A percentile compares a stretch with the other conserved stretches of the same genome.
Conservation (phyloP, 1,140 invertebrate species). For the Aphelenchoides avenae region DNA sequence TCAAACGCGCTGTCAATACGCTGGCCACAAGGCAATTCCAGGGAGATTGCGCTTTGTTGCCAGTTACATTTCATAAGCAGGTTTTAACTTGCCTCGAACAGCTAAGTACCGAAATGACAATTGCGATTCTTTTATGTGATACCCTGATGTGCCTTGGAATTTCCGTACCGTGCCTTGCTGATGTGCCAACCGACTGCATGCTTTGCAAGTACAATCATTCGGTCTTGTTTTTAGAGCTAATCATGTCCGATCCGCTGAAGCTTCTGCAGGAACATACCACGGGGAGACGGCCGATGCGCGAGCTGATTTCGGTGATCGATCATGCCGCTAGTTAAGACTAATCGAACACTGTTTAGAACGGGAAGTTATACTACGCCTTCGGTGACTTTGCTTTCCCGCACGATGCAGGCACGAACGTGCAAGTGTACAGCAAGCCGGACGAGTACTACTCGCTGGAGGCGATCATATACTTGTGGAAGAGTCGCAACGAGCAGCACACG, state of each 20-base stretch:
- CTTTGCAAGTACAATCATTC: no score
- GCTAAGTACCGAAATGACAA: no score
- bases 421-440: constrained; percentile 36
- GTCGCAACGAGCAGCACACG: constrained; percentile 30
- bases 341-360: constrained; percentile 21
- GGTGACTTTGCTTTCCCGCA: constrained; percentile 38
- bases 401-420: constrained; percentile 32
- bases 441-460: constrained; percentile 41
- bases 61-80: no score
- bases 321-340: background rate
- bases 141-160: no score
- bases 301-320: constrained; percentile 15
- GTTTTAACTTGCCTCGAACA: no score
- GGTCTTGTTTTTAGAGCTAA: no score
- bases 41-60: no score
- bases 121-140: no score
- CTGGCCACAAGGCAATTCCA: no score
- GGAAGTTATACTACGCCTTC: constrained; percentile 36
- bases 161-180: no score
- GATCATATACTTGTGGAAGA: constrained; percentile 39
- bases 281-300: constrained; percentile 18
- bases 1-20: no score
- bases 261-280: constrained; percentile 34
- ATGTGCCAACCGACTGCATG: no score
- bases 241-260: constrained; percentile 30